Conservation (phyloP, 1,140 invertebrate species). For the Drosophila oshimai region DNA sequence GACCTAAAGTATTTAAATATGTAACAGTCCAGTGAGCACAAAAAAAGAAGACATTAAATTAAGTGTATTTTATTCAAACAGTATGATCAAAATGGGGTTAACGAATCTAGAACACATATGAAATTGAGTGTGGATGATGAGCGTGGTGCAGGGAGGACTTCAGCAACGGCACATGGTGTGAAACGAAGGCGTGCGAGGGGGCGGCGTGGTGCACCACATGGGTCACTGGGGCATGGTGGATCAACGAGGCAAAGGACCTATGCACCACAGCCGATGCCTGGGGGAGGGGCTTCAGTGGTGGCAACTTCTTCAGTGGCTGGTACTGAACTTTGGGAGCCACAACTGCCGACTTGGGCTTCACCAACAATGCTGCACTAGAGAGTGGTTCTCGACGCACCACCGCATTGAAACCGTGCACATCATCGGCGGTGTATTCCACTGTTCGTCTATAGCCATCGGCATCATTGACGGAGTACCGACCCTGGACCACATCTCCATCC, state of each 20-base stretch:
- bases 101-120: slow-evolving; percentile 53
- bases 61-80: background rate
- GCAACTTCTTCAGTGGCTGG: slow-evolving; percentile 17
- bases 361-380: slow-evolving; percentile 5
- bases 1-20: too few species aligned
- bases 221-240: slow-evolving; percentile 67
- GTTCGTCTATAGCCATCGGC: slow-evolving; percentile 77
- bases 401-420: slow-evolving; percentile 79
- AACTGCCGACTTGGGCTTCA: background rate
- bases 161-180: slow-evolving; percentile 60
- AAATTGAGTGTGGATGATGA: slow-evolving; percentile 58
- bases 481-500: slow-evolving; percentile 85
- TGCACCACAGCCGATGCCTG: slow-evolving; percentile 39
- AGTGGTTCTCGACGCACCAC: slow-evolving; percentile 82
- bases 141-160: slow-evolving; percentile 47
- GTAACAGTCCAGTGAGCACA: too few species aligned
- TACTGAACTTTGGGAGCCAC: slow-evolving; percentile 23
- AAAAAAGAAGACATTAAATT: background rate
- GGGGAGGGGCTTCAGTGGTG: slow-evolving; percentile 19
- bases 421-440: slow-evolving; percentile 82
- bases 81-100: background rate
- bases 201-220: slow-evolving; percentile 60
- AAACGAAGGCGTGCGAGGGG: slow-evolving; percentile 41
- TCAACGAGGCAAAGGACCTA: slow-evolving; percentile 47
- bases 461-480: slow-evolving; percentile 82